These are phyloP conservation scores for Oreotrochilus melanogaster DNA, from an alignment of 2,113 vertebrate species.

Conservation along the genomic window DNA sequence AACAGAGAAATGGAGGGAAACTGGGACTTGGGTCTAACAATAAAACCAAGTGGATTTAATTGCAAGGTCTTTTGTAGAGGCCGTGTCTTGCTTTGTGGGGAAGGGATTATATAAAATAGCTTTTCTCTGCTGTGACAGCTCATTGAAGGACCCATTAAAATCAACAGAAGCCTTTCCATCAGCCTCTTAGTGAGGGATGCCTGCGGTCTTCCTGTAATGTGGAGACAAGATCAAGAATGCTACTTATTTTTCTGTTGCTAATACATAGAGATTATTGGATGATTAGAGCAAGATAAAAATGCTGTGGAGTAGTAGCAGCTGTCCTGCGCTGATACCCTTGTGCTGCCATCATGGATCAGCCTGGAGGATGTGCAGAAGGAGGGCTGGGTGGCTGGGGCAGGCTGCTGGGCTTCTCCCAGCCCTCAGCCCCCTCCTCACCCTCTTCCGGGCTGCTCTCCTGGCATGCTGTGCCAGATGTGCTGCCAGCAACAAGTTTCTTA, in stretches of 20 bases:
- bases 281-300: not conserved
- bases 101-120: not conserved
- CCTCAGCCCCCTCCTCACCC: rapidly evolving
- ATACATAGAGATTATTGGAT: rapidly evolving
- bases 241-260: not conserved
- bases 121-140: not conserved
- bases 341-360: not conserved
- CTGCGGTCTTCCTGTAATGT: not conserved
- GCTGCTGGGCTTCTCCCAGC: not conserved
- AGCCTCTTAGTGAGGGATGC: not conserved
- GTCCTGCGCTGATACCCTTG: not conserved
- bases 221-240: not conserved
- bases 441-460: not conserved
- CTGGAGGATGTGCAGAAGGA: rapidly evolving
- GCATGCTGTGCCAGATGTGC: rapidly evolving
- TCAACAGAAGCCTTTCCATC: not conserved
- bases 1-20: not conserved
- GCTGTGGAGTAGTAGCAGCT: not conserved
- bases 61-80: not conserved
- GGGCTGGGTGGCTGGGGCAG: not conserved
- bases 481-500: not conserved
- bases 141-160: not conserved
- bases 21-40: not conserved
- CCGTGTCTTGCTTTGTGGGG: not conserved
- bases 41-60: not conserved